Evolutionary conservation across 2,888 invertebrate species (phyloP).

Genomic region (Sussaba pulchella): DNA sequence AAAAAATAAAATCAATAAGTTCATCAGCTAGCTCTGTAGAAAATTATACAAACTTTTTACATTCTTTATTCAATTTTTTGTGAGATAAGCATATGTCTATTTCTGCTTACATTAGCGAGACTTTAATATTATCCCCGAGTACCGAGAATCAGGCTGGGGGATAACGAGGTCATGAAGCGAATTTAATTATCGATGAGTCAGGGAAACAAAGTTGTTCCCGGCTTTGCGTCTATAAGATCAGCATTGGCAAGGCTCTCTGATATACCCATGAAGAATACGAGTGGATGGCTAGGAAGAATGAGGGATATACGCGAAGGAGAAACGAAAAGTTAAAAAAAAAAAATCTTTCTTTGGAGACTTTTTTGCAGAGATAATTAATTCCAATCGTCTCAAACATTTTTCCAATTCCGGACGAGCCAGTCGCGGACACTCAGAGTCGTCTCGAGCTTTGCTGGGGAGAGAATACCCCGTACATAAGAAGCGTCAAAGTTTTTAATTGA

Average conservation of each 20-base stretch:
- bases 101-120: too few relatives aligned
- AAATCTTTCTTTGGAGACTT: background rate
- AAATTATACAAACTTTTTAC: too few relatives aligned
- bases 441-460: background rate
- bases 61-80: too few relatives aligned
- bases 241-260: background rate
- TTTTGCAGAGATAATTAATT: slow-evolving; percentile 47
- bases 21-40: too few relatives aligned
- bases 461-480: background rate
- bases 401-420: slow-evolving; percentile 42
- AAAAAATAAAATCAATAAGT: too few relatives aligned
- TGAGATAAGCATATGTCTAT: too few relatives aligned
- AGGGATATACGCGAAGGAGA: background rate
- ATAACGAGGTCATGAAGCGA: background rate
- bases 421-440: slow-evolving; percentile 11
- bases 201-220: background rate
- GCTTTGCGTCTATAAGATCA: background rate
- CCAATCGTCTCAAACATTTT: slow-evolving; percentile 49
- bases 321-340: slow-evolving; percentile 8
- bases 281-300: background rate
- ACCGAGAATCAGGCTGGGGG: too few relatives aligned
- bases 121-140: too few relatives aligned
- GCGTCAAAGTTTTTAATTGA: slow-evolving; percentile 80
- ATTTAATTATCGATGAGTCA: slow-evolving; percentile 20
- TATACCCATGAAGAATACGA: background rate